Evolutionary conservation across 2,797 vertebrate species (phyloP).

Genomic region (Pantherophis alleghaniensis): DNA sequence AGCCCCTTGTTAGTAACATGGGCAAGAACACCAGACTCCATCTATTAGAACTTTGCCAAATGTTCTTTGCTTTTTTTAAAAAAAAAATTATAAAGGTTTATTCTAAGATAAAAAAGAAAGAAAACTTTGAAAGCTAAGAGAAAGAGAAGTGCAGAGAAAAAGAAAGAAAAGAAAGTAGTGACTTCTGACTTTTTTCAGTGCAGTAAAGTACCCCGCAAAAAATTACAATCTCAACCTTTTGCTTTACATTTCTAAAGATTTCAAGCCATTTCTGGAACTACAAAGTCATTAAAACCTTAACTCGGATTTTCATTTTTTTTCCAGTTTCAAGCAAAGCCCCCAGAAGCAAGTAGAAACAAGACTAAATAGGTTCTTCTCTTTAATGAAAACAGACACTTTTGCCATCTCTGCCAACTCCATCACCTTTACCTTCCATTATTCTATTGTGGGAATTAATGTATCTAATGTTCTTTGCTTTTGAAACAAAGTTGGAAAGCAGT

Average conservation of each 20-base stretch:
- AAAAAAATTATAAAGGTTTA: background rate
- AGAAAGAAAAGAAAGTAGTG: background rate
- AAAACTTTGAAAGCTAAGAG: background rate
- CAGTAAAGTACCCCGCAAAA: background rate
- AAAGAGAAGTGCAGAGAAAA: background rate
- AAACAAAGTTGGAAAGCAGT: background rate
- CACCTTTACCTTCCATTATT: background rate
- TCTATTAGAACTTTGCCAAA: background rate
- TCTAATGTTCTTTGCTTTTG: background rate
- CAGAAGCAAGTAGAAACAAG: background rate
- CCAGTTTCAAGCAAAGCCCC: background rate
- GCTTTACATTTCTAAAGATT: background rate
- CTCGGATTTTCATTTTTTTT: background rate
- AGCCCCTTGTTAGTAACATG: background rate
- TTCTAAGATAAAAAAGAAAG: background rate
- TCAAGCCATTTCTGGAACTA: background rate
- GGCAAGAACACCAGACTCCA: background rate
- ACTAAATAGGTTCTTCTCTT: background rate
- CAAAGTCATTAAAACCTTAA: background rate
- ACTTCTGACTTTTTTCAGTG: background rate
- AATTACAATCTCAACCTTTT: background rate
- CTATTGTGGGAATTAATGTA: background rate
- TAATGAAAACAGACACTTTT: background rate
- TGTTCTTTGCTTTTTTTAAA: background rate
- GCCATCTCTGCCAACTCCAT: background rate